Evolutionary conservation across 2,888 invertebrate species (phyloP), one percentile per base, ranked within the genome.

Genomic region (Pedicia rivosa): DNA sequence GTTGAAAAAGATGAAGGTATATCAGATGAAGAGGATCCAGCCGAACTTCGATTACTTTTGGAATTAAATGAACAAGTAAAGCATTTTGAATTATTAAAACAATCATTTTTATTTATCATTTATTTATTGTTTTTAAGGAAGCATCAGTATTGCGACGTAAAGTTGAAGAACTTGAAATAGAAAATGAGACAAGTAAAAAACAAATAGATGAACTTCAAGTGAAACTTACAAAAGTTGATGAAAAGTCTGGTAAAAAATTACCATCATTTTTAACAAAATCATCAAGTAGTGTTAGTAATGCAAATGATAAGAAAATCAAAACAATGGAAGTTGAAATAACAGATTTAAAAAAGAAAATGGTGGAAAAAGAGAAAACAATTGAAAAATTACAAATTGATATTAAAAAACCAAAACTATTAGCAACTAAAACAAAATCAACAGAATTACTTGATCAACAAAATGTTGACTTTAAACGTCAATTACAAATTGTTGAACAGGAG

Each of bases 1-100:
- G 68, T 72, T 44, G 78, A 78, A 50, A 79, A 78, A 51, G 75
- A 78, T 51, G 78, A 78, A 52, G 74, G 76, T 36, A 74, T 74
- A 43, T 75, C 78, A 7, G 80, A 78, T 50, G 74, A 79, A 51
- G 87, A 87, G 48, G 83, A 86, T 59, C 75, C 79, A 10, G 74
- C 81, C 14, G 88, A 91, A 57, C 61, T 90, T 40, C 75, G 84
- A 50, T 67, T 91, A 27, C 74, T 90, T 46, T 64, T 92, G 36
- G 91, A 91, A 59, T 67, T 90, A 33, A 82, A 83, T 53, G 90
- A 91, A 60, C 86, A 87, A 66, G n/a, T n/a, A n/a, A n/a, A n/a
- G n/a, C n/a, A n/a, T n/a, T n/a, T n/a, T 73, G 71, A 35, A 28
- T 3, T 33, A 13, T 34, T 25, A 28, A 16, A 13, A 28, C 4